These are phyloP conservation scores for Parapristionchus giblindavisi DNA, from an alignment of 2,888 invertebrate genomes.

Conservation along the genomic window DNA sequence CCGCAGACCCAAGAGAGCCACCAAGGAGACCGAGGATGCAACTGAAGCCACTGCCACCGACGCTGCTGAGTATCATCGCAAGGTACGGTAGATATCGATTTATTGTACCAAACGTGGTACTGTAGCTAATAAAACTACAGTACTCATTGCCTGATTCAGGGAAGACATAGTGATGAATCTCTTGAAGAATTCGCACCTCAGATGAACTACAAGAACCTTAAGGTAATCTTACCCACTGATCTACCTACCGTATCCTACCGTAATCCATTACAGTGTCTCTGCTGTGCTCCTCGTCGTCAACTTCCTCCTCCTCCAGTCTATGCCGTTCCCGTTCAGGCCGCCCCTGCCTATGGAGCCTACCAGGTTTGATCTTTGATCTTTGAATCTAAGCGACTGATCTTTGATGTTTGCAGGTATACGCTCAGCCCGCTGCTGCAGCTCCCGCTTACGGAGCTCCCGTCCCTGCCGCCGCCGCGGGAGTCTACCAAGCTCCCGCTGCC, in stretches of 20 bases:
- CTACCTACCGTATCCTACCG: neutral
- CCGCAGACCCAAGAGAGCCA: no score
- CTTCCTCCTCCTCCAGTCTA: slow-evolving; percentile 24
- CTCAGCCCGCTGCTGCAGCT: slow-evolving; percentile 2
- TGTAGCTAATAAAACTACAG: neutral
- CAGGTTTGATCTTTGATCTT: neutral
- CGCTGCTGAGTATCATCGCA: slow-evolving; percentile 22
- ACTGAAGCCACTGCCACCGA: neutral
- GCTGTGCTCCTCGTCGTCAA: slow-evolving; percentile 38
- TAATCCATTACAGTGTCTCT: slow-evolving; percentile 32
- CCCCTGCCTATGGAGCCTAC: neutral
- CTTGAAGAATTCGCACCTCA: slow-evolving; percentile 32
- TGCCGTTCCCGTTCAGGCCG: neutral
- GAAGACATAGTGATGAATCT: neutral
- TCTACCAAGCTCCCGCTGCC: neutral
- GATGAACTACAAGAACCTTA: slow-evolving; percentile 36
- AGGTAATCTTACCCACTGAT: slow-evolving; percentile 14
- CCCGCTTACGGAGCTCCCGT: neutral
- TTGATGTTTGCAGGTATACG: neutral
- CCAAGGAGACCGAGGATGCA: slow-evolving; percentile 2
- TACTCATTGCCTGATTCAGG: slow-evolving; percentile 8
- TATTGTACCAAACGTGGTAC: neutral
- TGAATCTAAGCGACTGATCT: neutral
- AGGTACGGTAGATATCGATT: slow-evolving; percentile 4
- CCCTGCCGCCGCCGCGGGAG: neutral